Evolutionary conservation across 2,888 invertebrate species (phyloP).

Genomic region (Heliconius erato): DNA sequence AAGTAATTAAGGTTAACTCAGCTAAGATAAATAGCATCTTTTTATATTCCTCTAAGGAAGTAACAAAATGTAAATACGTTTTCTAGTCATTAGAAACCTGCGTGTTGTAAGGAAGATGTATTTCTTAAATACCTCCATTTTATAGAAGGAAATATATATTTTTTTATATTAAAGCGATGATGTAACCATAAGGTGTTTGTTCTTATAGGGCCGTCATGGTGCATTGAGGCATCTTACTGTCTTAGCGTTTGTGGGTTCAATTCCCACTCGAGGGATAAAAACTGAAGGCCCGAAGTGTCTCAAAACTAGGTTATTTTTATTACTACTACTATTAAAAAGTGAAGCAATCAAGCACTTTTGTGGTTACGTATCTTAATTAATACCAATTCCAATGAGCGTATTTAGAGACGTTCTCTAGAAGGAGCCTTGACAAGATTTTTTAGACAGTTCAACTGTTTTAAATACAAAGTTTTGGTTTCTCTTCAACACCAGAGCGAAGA

Average conservation of each 20-base stretch:
- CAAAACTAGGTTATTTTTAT: too few relatives aligned
- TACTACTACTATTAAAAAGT: too few relatives aligned
- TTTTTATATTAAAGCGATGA: neutral
- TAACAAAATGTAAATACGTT: conserved; percentile 41
- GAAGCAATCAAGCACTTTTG: too few relatives aligned
- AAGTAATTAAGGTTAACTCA: conserved; percentile 46
- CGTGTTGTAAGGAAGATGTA: conserved; percentile 29
- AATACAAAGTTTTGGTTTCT: neutral
- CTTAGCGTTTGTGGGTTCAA: neutral
- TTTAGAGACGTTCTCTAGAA: too few relatives aligned
- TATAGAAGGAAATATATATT: too few relatives aligned
- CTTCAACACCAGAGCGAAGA: too few relatives aligned
- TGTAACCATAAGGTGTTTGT: neutral
- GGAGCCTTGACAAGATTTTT: too few relatives aligned
- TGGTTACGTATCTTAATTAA: too few relatives aligned
- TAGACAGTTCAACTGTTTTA: neutral
- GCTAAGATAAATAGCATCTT: conserved; percentile 45
- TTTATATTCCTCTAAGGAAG: conserved; percentile 37
- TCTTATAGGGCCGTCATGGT: neutral
- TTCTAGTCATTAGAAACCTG: conserved; percentile 44
- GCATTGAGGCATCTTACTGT: neutral
- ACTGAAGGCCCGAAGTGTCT: too few relatives aligned
- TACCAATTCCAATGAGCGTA: too few relatives aligned
- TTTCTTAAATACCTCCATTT: conserved; percentile 34
- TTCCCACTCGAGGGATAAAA: neutral